Base-by-base conservation (phyloP, 1,140 invertebrate genomes). In the Diorhabda carinulata region DNA sequence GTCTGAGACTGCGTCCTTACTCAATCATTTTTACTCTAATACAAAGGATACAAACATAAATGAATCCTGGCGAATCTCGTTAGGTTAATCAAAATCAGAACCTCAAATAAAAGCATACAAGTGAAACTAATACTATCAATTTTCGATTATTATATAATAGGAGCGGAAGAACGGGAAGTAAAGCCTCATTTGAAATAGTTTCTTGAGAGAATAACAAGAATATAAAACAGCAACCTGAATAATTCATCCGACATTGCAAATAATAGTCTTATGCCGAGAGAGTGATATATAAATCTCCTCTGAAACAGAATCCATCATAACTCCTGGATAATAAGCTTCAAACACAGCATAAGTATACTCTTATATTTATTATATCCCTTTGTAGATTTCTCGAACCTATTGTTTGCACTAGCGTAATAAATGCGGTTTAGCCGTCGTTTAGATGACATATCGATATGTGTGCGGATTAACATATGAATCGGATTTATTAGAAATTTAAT, bases 401-500 rank as follows among this genome's bases (percentile, higher is more conserved):
- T 62, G 61, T 62, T 62, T 62, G 61, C 61, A 62, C 61, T 43
- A 44, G 61, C n/a, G 61, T 62, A 62, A 62, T 62, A 47, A 62
- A 62, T 62, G 61, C 43, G 61, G 61, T 62, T 62, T 41, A 44
- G 43, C 41, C 61, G 61, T 43, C 61, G 61, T 43, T 47, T 43
- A 62, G 61, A 62, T 62, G 61, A 62, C 61, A 62, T 62, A 62
- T 62, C 61, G 61, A 52, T 52, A 62, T 62, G 43, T 62, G 61
- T 62, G 58, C 43, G 74, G 75, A 79, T 80, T 80, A 79, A 77
- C 79, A 78, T 80, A 79, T 78, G 78, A 79, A 79, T 79, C 75
- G 73, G 78, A 80, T 80, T 80, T 79, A 79, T 77, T 76, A 78
- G 75, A 78, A 77, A 78, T 79, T 80, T 78, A 78, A 78, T 77